Evolutionary conservation across 2,888 invertebrate species (phyloP).

Genomic region (Polyploca ridens): DNA sequence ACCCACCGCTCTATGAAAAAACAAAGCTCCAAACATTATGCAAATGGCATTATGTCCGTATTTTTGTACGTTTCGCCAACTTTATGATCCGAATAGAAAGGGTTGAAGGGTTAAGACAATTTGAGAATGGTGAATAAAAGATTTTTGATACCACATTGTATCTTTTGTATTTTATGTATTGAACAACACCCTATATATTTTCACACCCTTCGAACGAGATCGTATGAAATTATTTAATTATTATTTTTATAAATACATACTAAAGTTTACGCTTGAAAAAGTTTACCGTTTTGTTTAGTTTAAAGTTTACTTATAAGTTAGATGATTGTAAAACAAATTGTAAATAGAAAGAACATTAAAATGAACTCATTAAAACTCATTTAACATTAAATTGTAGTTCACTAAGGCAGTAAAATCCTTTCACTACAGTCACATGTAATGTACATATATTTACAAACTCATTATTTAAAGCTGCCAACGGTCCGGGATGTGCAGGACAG

Average conservation of each 20-base stretch:
- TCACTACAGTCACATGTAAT: conserved; percentile 2
- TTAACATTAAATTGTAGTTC: not conserved
- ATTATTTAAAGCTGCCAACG: conserved; percentile 9
- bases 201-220: not conserved
- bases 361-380: not conserved
- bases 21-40: conserved; percentile 82
- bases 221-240: not conserved
- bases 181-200: conserved; percentile 22
- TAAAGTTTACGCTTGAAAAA: too few species aligned
- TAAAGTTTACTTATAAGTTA: too few species aligned
- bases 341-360: not conserved
- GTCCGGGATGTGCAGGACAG: conserved; percentile 8
- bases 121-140: conserved; percentile 60
- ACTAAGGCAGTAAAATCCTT: not conserved
- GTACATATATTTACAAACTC: conserved; percentile 4
- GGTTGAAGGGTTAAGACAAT: conserved; percentile 80
- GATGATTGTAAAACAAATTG: too few species aligned
- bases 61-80: conserved; percentile 80
- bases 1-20: conserved; percentile 80
- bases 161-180: conserved; percentile 62
- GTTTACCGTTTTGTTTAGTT: too few species aligned
- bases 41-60: conserved; percentile 83
- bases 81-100: conserved; percentile 81
- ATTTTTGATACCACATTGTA: conserved; percentile 69
- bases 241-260: not conserved